phyloP scores from a whole-genome alignment of 2,888 invertebrate genomes.

The Drosophila cognata region DNA sequence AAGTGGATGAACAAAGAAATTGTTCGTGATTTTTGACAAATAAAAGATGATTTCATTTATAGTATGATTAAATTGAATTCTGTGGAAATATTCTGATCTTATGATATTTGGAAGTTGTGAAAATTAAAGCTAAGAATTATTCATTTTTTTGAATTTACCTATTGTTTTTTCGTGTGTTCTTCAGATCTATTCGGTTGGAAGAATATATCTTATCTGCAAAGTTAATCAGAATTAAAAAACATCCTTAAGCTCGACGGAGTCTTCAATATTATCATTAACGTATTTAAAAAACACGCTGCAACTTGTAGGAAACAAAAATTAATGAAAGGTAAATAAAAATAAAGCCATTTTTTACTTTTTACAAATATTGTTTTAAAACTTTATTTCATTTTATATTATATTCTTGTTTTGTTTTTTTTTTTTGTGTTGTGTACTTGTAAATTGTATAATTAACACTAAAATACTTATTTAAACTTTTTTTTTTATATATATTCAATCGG shows the following conservation, averaged over 20 bases:
- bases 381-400: slow-evolving; percentile 83
- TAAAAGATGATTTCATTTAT: not conserved
- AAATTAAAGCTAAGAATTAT: not conserved
- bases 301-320: not conserved
- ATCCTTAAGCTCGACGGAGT: too few species aligned
- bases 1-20: not conserved
- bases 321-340: not conserved
- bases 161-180: too few species aligned
- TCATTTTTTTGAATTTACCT: not conserved
- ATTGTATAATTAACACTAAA: slow-evolving; percentile 84
- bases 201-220: not conserved
- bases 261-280: too few species aligned
- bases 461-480: slow-evolving; percentile 83
- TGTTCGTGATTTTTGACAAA: not conserved
- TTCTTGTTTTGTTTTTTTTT: slow-evolving; percentile 69
- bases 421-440: slow-evolving; percentile 80
- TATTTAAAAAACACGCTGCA: too few species aligned
- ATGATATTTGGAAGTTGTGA: not conserved
- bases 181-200: too few species aligned
- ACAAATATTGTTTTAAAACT: slow-evolving; percentile 85
- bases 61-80: not conserved
- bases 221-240: not conserved
- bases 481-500: slow-evolving; percentile 60
- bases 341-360: slow-evolving; percentile 75
- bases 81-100: not conserved